Base-by-base conservation (phyloP, 1,140 invertebrate genomes). In the Cyclargus thomasi region DNA sequence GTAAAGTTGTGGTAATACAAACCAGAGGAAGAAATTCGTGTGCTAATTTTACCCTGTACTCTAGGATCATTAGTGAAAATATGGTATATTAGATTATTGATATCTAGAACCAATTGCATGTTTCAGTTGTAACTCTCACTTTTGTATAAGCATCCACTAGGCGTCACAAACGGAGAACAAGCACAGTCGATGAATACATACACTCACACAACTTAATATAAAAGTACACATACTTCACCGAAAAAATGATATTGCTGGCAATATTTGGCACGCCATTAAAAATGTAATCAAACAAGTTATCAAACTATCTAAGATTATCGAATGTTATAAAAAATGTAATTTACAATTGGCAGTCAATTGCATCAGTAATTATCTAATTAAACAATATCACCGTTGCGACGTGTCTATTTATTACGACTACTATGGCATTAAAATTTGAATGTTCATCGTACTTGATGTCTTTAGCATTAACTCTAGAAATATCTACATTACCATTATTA, bases 281-380 rank as follows among this genome's bases (percentile, higher is more conserved):
- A 85, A 86, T 78, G 71, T 81, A 87, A 80, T 80, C 80, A 87
- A 88, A 87, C 74, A 86, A 87, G 76, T 84, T 85, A 86, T 82
- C 80, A 78, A 88, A 84, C 85, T 87, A 88, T 85, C 85, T 90
- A 88, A 84, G 80, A 87, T 86, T 90, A 90, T 79, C 76, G 80
- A 86, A 74, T 83, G 77, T 85, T 88, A 86, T 86, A 87, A 88
- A 80, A 88, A 86, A 82, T 81, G 78, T 83, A 78, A 70, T 72
- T 79, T 88, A 86, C 87, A 87, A 88, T 88, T 90, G 87, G 87
- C 87, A 90, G 87, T 90, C 87, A 88, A 87, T 86, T 87, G 87
- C 83, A 76, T 82, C 80, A 75, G 81, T 73, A 76, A 83, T 81
- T 79, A 76, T 78, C 80, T 88, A 87, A 70, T 82, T 74, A 85